Evolutionary conservation across 2,797 vertebrate genomes (phyloP), one percentile per base, ranked within the genome.

Genomic region (Sebastes cheni): DNA sequence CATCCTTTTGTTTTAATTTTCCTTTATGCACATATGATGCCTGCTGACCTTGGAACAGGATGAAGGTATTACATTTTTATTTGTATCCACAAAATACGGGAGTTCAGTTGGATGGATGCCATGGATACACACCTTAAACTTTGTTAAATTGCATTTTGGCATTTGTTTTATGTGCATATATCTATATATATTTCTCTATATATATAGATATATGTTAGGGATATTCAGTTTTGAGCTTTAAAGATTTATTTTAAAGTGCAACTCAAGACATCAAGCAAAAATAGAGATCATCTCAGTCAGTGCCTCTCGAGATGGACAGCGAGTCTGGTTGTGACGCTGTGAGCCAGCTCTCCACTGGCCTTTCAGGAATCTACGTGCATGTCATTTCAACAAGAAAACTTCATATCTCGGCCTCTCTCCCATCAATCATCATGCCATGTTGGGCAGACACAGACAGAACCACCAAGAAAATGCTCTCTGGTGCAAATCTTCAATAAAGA

Each of bases 401-500:
- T 93, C 92, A 93, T 93, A 92, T 92, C 90, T 78, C 79, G 75
- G 88, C 89, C 91, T 80, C 81, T 74, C 79, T 86, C 81, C 93
- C 92, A 95, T 96, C 95, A 94, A 95, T 95, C 94, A 94, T 82
- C 27, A 50, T 74, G 84, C 78, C 91, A 82, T 83, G 89, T 87
- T 84, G 88, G 90, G 85, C 91, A 86, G 85, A 90, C 89, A 83
- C 86, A 90, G 89, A 91, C 85, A 81, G 85, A 90, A 82, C 89
- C 89, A 87, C 90, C 89, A 87, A 90, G 89, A 90, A 91, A 91
- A 90, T 89, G 80, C 92, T 94, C 91, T 88, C 88, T 86, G 86
- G 87, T 91, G 89, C 90, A 94, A 93, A 93, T 93, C 88, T 93
- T 94, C 92, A 93, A 94, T 93, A 93, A 95, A 92, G 91, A 93